A percentile compares a stretch with the other conserved stretches of the same genome.
These are phyloP conservation scores for Odobenus rosmarus DNA, from an alignment of 2,113 vertebrate genomes.

Conservation along the genomic window DNA sequence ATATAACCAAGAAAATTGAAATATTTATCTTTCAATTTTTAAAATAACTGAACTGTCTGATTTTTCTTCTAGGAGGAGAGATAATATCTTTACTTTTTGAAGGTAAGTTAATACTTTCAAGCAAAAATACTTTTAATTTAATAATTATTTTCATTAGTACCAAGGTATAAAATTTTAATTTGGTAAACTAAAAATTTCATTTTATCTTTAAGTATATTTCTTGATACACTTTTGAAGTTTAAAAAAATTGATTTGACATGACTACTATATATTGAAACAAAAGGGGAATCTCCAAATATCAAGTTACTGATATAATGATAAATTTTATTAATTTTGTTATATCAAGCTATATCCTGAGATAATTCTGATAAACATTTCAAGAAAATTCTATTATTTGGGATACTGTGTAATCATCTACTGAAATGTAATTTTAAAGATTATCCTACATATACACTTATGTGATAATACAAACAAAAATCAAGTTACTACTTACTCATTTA, in stretches of 20 bases:
- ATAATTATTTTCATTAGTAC: neutral
- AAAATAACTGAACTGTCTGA: neutral
- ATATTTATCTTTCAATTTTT: conserved; percentile 6
- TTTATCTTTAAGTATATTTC: conserved; percentile 35
- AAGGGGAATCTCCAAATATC: neutral
- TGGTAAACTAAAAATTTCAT: conserved; percentile 24
- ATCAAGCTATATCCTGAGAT: neutral
- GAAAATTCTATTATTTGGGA: neutral
- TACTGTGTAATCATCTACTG: neutral
- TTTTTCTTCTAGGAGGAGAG: neutral
- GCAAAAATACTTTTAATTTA: conserved; percentile 43
- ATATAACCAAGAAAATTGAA: neutral
- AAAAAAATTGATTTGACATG: neutral
- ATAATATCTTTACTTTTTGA: conserved; percentile 25
- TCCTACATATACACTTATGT: neutral
- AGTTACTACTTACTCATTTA: conserved; percentile 95
- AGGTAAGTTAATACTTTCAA: conserved; percentile 51
- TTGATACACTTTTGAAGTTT: conserved; percentile 29
- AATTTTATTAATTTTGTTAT: neutral
- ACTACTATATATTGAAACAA: neutral
- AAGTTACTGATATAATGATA: neutral
- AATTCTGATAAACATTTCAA: neutral
- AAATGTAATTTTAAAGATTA: conserved; percentile 21
- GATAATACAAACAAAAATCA: neutral
- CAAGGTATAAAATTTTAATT: conserved; percentile 5